A percentile compares a stretch with the other conserved stretches of the same genome.
phyloP scores from a whole-genome alignment of 2,888 invertebrate species.

The Venusia cambrica region DNA sequence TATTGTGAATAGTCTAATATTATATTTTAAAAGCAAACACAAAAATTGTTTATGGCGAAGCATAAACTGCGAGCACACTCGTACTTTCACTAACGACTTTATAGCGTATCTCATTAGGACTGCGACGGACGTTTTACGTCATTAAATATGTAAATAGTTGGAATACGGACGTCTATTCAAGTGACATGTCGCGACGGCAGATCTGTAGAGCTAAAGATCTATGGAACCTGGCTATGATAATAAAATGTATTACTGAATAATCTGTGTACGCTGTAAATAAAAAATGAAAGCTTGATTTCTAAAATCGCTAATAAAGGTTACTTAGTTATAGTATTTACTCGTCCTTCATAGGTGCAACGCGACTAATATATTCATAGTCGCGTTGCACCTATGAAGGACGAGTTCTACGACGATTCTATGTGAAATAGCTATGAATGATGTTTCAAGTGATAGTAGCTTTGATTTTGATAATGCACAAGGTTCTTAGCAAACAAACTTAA shows the following conservation, averaged over 20 bases:
- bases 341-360: too few relatives aligned
- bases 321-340: too few relatives aligned
- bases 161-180: constrained; percentile 70
- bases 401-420: too few relatives aligned
- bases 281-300: too few relatives aligned
- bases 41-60: constrained; percentile 14
- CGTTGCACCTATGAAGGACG: too few relatives aligned
- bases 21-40: constrained; percentile 3
- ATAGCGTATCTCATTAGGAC: constrained; percentile 70
- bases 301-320: too few relatives aligned
- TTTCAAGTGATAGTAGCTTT: too few relatives aligned
- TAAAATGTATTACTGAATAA: constrained; percentile 1
- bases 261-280: too few relatives aligned
- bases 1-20: constrained; percentile 1
- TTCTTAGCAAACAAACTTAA: too few relatives aligned
- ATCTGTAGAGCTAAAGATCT: constrained; percentile 47
- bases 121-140: constrained; percentile 65
- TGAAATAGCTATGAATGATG: too few relatives aligned
- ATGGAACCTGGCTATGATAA: constrained; percentile 30
- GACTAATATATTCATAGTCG: too few relatives aligned
- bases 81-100: constrained; percentile 43
- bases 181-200: constrained; percentile 64
- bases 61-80: constrained; percentile 22
- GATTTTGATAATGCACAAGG: too few relatives aligned
- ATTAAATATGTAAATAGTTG: constrained; percentile 77